Evolutionary conservation across 2,888 invertebrate species (phyloP).

Genomic region (Tinea trinotella): DNA sequence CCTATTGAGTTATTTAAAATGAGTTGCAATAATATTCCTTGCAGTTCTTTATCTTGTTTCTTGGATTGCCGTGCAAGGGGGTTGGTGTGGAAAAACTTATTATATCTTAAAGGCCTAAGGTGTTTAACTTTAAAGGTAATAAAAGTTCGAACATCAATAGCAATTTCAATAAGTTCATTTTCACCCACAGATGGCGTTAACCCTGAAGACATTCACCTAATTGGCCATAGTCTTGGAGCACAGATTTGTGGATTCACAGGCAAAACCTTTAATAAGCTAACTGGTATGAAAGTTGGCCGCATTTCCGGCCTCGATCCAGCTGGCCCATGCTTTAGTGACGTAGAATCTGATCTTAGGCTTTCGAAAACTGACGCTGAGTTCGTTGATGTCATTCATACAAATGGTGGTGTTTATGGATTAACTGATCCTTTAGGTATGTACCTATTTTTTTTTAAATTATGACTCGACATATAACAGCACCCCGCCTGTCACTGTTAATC

Average conservation of each 20-base stretch:
- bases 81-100: too few relatives aligned
- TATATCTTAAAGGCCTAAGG: too few relatives aligned
- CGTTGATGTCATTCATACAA: slow-evolving; percentile 51
- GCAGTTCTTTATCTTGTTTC: too few relatives aligned
- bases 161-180: too few relatives aligned
- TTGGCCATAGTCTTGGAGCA: slow-evolving; percentile 58
- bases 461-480: too few relatives aligned
- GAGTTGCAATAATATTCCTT: too few relatives aligned
- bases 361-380: slow-evolving; percentile 41
- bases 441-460: too few relatives aligned
- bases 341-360: slow-evolving; percentile 35
- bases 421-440: slow-evolving; percentile 42
- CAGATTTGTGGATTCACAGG: slow-evolving; percentile 54
- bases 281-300: slow-evolving; percentile 39
- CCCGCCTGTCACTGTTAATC: too few relatives aligned
- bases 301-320: slow-evolving; percentile 57
- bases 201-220: slow-evolving; percentile 41
- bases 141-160: too few relatives aligned
- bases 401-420: slow-evolving; percentile 49
- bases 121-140: too few relatives aligned
- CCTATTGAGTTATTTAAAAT: too few relatives aligned
- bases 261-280: slow-evolving; percentile 36
- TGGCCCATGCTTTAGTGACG: slow-evolving; percentile 53
- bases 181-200: slow-evolving; percentile 44
- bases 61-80: too few relatives aligned